These are phyloP conservation scores for Andrena bicolor DNA, from an alignment of 2,888 invertebrate genomes.

Conservation along the genomic window DNA sequence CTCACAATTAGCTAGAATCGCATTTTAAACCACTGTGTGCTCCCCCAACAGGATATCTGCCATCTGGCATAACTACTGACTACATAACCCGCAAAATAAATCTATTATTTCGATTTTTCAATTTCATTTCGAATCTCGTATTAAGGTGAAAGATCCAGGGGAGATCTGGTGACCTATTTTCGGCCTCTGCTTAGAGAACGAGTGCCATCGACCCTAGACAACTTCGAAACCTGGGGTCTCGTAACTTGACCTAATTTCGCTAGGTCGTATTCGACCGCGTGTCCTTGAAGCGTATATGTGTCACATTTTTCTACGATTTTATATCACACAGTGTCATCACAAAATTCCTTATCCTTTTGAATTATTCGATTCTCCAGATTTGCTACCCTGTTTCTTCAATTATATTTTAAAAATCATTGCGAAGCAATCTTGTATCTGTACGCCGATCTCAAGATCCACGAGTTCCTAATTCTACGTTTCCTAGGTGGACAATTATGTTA, in stretches of 20 bases:
- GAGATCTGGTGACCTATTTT: constrained; percentile 50
- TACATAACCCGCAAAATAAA: neutral
- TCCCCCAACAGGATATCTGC: neutral
- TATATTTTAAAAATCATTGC: no score
- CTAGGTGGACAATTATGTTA: no score
- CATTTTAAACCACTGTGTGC: neutral
- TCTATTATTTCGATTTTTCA: neutral
- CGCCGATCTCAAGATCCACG: no score
- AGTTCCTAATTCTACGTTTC: no score
- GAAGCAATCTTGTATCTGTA: no score
- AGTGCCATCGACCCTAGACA: constrained; percentile 53
- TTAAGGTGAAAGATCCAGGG: constrained; percentile 21
- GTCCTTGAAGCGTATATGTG: constrained; percentile 44
- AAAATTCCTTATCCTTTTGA: no score
- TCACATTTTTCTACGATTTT: neutral
- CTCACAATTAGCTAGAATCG: neutral
- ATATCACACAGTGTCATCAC: no score
- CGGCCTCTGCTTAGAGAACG: constrained; percentile 15
- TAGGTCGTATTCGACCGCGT: constrained; percentile 27
- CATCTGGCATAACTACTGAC: neutral
- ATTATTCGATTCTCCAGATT: no score
- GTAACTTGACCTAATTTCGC: constrained; percentile 61
- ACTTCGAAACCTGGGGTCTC: constrained; percentile 47
- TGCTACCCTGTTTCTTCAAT: no score
- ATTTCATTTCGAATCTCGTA: constrained; percentile 1